phyloP scores from a whole-genome alignment of 2,113 vertebrate species.

The Calyptommatus sinebrachiatus region DNA sequence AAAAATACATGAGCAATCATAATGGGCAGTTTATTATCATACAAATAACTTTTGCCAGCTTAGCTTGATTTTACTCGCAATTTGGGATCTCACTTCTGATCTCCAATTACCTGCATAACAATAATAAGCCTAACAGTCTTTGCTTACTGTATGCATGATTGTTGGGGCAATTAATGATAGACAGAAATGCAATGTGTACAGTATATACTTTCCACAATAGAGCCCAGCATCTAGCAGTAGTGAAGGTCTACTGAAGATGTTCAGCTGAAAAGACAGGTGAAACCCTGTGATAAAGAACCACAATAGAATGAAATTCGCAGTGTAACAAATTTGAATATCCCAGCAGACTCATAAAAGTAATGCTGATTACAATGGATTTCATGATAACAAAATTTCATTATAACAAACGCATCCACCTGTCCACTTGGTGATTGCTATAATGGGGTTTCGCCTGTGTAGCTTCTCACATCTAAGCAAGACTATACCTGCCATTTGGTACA shows the following conservation, averaged over 20 bases:
- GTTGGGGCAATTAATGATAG: neutral
- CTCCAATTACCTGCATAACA: conserved; percentile 6
- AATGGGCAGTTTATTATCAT: conserved; percentile 28
- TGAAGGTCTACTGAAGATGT: neutral
- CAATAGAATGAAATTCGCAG: too few relatives aligned
- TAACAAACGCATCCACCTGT: too few relatives aligned
- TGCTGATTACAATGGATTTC: too few relatives aligned
- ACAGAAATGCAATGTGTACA: neutral
- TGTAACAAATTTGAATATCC: too few relatives aligned
- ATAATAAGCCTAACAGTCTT: neutral
- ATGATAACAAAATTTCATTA: too few relatives aligned
- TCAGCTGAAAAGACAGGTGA: too few relatives aligned
- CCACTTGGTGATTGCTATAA: too few relatives aligned
- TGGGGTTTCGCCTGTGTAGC: too few relatives aligned
- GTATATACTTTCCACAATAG: neutral
- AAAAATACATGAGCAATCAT: conserved; percentile 22
- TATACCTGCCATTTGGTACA: too few relatives aligned
- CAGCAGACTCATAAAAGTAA: too few relatives aligned
- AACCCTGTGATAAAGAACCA: too few relatives aligned
- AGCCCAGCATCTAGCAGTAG: neutral
- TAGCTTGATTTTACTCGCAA: neutral
- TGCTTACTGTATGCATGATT: neutral
- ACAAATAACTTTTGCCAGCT: conserved; percentile 23
- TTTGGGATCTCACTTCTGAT: conserved; percentile 11
- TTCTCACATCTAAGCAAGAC: too few relatives aligned